Evolutionary conservation across 2,888 invertebrate genomes (phyloP).

Genomic region (Phyllotreta striolata): DNA sequence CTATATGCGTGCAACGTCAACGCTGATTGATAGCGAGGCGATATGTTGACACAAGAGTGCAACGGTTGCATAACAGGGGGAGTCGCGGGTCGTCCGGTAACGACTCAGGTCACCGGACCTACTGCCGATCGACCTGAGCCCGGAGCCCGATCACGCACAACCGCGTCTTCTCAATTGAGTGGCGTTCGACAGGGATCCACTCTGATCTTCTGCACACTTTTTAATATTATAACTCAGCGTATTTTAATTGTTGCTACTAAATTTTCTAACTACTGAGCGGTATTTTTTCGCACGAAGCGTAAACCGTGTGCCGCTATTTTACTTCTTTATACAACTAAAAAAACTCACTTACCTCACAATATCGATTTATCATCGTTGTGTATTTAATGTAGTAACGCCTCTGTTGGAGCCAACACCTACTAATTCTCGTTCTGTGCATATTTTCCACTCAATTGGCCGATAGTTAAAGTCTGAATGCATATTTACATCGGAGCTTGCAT

Average conservation of each 20-base stretch:
- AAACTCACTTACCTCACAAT: no score
- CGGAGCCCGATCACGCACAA: conserved; percentile 55
- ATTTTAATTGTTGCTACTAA: no score
- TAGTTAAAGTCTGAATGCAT: conserved; percentile 44
- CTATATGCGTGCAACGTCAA: conserved; percentile 31
- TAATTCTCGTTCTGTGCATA: conserved; percentile 47
- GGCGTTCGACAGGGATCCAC: conserved; percentile 23
- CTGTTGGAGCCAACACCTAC: conserved; percentile 45
- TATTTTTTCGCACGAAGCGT: no score
- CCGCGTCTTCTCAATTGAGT: conserved; percentile 21
- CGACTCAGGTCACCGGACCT: conserved; percentile 55
- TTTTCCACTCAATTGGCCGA: conserved; percentile 47
- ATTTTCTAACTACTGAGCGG: no score
- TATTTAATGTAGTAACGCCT: conserved; percentile 5
- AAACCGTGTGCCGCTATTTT: no score
- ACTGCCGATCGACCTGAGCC: conserved; percentile 45
- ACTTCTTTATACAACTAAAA: not conserved
- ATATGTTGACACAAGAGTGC: conserved; percentile 53
- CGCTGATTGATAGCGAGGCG: conserved; percentile 46
- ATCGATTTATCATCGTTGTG: not conserved
- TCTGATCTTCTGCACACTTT: not conserved
- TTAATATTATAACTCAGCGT: no score
- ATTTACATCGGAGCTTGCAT: conserved; percentile 36
- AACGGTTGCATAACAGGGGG: conserved; percentile 55
- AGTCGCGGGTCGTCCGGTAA: conserved; percentile 53